Evolutionary conservation across 2,888 invertebrate species (phyloP).

Genomic region (Argyra leucocephala): DNA sequence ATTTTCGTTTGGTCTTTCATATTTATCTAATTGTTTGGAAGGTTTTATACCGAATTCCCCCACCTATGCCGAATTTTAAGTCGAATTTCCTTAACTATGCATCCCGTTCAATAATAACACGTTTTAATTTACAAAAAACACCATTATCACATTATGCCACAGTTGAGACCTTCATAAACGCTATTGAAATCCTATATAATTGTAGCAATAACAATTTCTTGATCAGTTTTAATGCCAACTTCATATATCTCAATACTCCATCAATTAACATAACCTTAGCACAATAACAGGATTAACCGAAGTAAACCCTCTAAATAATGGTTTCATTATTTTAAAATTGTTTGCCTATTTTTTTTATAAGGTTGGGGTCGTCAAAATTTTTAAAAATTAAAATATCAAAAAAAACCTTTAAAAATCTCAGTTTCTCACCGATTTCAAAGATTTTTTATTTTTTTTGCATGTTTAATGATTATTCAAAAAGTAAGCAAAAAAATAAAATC

Average conservation of each 20-base stretch:
- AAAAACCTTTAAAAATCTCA: too few relatives aligned
- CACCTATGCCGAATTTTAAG: constrained; percentile 83
- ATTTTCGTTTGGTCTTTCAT: constrained; percentile 92
- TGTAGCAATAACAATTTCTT: constrained; percentile 94
- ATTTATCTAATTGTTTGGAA: constrained; percentile 85
- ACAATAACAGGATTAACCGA: constrained; percentile 83
- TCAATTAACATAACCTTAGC: constrained; percentile 96
- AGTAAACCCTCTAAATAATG: constrained; percentile 89
- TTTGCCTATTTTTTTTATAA: too few relatives aligned
- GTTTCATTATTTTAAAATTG: too few relatives aligned
- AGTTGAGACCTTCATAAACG: constrained; percentile 95
- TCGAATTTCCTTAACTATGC: constrained; percentile 99
- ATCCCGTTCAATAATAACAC: constrained; percentile 99
- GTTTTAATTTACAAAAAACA: constrained; percentile 90
- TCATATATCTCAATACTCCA: constrained; percentile 90
- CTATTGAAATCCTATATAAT: constrained; percentile 96
- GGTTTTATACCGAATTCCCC: constrained; percentile 76
- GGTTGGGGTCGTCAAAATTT: too few relatives aligned
- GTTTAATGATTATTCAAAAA: too few relatives aligned
- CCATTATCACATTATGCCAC: constrained; percentile 98
- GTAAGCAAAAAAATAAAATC: too few relatives aligned
- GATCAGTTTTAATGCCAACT: constrained; percentile 92
- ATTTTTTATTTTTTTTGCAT: too few relatives aligned
- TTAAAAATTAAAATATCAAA: too few relatives aligned
- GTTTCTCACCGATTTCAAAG: too few relatives aligned